phyloP scores from a whole-genome alignment of 92 coral and sea anemone species.

The Epizoanthus scotinus region DNA sequence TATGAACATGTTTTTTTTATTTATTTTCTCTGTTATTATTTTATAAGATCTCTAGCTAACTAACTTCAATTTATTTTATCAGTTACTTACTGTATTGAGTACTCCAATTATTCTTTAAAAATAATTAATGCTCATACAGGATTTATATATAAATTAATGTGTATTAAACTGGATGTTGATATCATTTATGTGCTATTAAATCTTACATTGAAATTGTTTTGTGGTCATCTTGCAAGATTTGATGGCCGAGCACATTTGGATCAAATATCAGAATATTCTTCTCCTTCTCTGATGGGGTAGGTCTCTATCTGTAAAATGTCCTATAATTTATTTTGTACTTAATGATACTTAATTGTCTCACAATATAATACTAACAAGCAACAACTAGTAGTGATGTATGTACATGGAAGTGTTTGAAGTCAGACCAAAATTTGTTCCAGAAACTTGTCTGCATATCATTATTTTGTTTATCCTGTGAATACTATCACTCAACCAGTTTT shows the following conservation, averaged over 20 bases:
- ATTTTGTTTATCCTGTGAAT: too few species aligned
- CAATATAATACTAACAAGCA: too few species aligned
- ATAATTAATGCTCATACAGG: neutral
- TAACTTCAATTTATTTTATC: neutral
- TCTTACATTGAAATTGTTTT: neutral
- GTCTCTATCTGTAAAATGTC: neutral
- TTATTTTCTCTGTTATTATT: neutral
- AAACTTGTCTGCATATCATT: too few species aligned
- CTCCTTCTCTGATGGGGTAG: constrained; percentile 67
- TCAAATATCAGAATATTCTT: constrained; percentile 66
- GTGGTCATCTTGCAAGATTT: constrained; percentile 49
- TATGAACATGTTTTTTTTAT: too few species aligned
- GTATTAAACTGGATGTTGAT: too few species aligned
- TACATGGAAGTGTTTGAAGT: too few species aligned
- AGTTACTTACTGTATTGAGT: neutral
- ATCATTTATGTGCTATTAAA: too few species aligned
- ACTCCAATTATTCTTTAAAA: constrained; percentile 9
- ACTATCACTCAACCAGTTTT: too few species aligned
- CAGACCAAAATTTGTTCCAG: too few species aligned
- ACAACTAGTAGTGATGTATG: too few species aligned
- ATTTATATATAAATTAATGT: too few species aligned
- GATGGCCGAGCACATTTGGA: constrained; percentile 89
- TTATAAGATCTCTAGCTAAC: neutral
- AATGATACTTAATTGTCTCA: too few species aligned
- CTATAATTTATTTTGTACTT: neutral